Conservation (phyloP, 2,888 invertebrate genomes). For the Drosophila mettleri region DNA sequence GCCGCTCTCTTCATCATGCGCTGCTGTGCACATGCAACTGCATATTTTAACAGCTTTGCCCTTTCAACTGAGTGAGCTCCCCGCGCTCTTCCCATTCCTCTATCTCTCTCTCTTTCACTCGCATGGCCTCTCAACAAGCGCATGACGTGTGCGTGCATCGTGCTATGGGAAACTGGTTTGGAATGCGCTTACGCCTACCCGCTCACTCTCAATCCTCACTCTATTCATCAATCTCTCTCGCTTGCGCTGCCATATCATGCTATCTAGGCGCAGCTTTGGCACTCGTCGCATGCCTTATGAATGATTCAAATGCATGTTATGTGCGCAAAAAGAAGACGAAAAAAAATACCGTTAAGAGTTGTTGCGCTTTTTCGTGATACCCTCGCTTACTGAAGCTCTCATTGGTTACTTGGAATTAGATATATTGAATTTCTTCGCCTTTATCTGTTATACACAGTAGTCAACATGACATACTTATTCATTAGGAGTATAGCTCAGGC, state of each 20-base stretch:
- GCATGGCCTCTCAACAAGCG: slow-evolving; percentile 38
- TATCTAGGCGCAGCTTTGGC: slow-evolving; percentile 60
- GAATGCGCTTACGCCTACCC: slow-evolving; percentile 23
- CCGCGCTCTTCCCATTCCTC: neutral
- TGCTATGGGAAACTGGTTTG: slow-evolving; percentile 69
- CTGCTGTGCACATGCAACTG: slow-evolving; percentile 70
- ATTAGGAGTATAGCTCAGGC: too few species aligned
- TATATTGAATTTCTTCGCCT: neutral
- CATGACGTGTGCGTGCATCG: slow-evolving; percentile 50
- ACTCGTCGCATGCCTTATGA: slow-evolving; percentile 78
- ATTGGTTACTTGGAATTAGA: slow-evolving; percentile 4
- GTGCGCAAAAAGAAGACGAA: slow-evolving; percentile 49
- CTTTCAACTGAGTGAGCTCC: slow-evolving; percentile 9
- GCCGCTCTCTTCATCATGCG: slow-evolving; percentile 6
- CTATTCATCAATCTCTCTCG: slow-evolving; percentile 1
- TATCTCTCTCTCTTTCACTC: neutral
- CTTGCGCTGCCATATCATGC: slow-evolving; percentile 18
- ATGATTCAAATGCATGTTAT: slow-evolving; percentile 81
- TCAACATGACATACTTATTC: neutral
- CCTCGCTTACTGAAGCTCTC: slow-evolving; percentile 3
- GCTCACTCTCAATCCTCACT: neutral
- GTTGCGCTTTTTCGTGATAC: slow-evolving; percentile 64
- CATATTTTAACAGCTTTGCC: slow-evolving; percentile 69
- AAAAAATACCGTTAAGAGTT: slow-evolving; percentile 76
- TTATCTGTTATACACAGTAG: neutral